A percentile compares a stretch with the other conserved stretches of the same genome.
Conservation (phyloP, 2,888 invertebrate genomes). For the Eupithecia subumbrata region DNA sequence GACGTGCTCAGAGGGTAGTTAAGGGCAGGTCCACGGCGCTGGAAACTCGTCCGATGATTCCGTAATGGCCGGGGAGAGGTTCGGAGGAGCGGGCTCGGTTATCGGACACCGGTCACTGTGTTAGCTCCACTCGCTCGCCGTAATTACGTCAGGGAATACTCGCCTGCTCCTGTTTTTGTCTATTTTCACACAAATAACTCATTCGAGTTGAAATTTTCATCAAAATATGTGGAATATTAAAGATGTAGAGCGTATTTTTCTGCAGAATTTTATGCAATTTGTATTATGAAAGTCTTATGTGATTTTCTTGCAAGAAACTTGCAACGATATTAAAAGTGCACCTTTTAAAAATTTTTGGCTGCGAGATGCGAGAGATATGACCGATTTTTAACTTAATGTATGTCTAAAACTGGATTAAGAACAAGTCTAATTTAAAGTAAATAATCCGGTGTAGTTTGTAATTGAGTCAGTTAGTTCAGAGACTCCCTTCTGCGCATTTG, state of each 20-base stretch:
- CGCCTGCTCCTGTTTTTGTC: constrained; percentile 31
- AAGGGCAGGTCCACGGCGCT: neutral
- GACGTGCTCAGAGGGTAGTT: neutral
- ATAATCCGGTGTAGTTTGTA: neutral
- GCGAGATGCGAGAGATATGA: neutral
- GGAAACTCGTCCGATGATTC: constrained; percentile 16
- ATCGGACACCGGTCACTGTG: constrained; percentile 75
- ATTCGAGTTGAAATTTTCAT: constrained; percentile 34
- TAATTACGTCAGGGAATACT: constrained; percentile 81
- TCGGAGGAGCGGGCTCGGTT: constrained; percentile 48
- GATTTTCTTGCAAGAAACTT: neutral
- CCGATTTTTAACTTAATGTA: neutral
- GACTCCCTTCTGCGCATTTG: neutral
- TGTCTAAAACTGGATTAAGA: neutral
- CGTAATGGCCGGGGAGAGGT: constrained; percentile 33
- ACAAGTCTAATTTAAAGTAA: neutral
- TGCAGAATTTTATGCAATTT: neutral
- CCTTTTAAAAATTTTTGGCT: neutral
- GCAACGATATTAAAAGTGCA: neutral
- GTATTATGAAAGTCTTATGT: neutral
- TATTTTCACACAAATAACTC: constrained; percentile 30
- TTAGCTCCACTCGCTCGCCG: constrained; percentile 69
- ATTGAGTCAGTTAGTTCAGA: neutral
- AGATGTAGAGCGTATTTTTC: too few relatives aligned
- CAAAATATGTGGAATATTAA: constrained; percentile 53